Base-by-base conservation (phyloP, 2,888 invertebrate species). In the Eilema caniola region DNA sequence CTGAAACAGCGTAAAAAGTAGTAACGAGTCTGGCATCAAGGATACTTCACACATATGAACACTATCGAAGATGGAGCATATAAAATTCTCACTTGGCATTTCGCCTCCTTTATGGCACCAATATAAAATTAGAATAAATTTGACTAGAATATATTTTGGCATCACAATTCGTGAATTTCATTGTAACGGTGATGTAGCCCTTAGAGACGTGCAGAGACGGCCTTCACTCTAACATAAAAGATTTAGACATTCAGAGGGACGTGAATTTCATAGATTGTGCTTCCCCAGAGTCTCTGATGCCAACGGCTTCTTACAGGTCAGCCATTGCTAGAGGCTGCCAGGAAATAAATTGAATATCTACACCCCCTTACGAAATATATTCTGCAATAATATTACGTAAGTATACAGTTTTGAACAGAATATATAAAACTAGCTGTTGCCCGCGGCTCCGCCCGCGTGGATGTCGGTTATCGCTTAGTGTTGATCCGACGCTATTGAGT, bases 261-360 rank as follows among this genome's bases (percentile, higher is more conserved):
- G 79, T 79, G 83, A 83, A 85, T 88, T 89, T 88, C 86, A 88
- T 88, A 88, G 85, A 88, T 89, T 86, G 83, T 76, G 78, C 72
- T 78, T 83, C 89, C 85, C 87, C 41, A 24, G 88, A 85, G 88
- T 81, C 70, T 72, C 73, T 79, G 64, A 74, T 72, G 73, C 73
- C 73, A 83, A 81, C 74, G 74, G 73, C 76, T 71, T 64, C 67
- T 65, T 70, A 78, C 73, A 69, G 70, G 72, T 69, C 69, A 76
- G 62, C 67, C 68, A 61, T 71, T 70, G 56, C 67, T 71, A 61
- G 53, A 72, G 76, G 76, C 70, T 71, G 69, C 70, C 71, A 67
- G 57, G 67, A 76, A 78, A 74, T 74, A 69, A 25, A 57, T 67
- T 41, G 33, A 56, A 10, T 57, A 63, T 62, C 25, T 16, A 57